Evolutionary conservation across 2,797 vertebrate genomes (phyloP).

Genomic region (Gymnothorax javanicus): DNA sequence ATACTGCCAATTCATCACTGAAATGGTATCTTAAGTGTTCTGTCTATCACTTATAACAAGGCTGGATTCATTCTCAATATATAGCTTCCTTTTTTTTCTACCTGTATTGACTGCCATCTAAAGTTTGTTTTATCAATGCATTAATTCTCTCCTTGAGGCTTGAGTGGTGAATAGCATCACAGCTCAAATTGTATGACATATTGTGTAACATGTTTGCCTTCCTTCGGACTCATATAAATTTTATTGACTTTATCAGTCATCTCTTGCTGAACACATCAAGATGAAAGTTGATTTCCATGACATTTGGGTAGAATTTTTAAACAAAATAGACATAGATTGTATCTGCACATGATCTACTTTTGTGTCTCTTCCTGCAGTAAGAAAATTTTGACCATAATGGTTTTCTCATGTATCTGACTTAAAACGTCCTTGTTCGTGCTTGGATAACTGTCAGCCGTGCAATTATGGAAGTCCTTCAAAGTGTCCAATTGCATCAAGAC

Average conservation of each 20-base stretch:
- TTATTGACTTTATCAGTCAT: not conserved
- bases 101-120: not conserved
- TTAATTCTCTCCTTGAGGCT: not conserved
- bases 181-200: not conserved
- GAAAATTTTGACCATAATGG: slow-evolving; percentile 73
- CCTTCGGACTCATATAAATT: not conserved
- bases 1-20: not conserved
- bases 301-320: slow-evolving; percentile 23
- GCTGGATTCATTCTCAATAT: slow-evolving; percentile 6
- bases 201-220: not conserved
- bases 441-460: slow-evolving; percentile 46
- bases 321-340: slow-evolving; percentile 45
- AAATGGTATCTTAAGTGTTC: not conserved
- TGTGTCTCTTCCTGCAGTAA: slow-evolving; percentile 66
- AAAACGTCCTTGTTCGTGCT: slow-evolving; percentile 63
- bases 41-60: not conserved
- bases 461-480: slow-evolving; percentile 64
- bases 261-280: slow-evolving; percentile 19
- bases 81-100: not conserved
- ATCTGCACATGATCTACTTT: slow-evolving; percentile 71
- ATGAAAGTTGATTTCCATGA: slow-evolving; percentile 14
- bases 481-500: slow-evolving; percentile 63
- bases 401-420: slow-evolving; percentile 61
- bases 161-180: not conserved
- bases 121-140: not conserved